These are phyloP conservation scores for Nephotettix cincticeps DNA, from an alignment of 1,140 invertebrate species.

Conservation along the genomic window DNA sequence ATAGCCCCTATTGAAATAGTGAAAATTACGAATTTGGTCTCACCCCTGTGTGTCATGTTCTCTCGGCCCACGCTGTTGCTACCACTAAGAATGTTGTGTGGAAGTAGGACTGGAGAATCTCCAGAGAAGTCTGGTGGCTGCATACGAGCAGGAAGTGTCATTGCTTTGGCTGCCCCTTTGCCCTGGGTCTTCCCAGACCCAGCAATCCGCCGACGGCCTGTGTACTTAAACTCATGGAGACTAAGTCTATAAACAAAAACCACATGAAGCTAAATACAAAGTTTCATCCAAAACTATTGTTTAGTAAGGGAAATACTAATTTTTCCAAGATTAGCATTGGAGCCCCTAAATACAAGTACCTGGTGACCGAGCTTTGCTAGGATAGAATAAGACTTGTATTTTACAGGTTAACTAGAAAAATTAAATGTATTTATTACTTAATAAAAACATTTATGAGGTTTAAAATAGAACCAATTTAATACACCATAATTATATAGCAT, in stretches of 20 bases:
- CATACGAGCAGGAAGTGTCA: slow-evolving; percentile 77
- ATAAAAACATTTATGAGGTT: too few relatives aligned
- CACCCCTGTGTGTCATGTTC: slow-evolving; percentile 28
- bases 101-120: slow-evolving; percentile 43
- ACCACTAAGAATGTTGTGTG: slow-evolving; percentile 35
- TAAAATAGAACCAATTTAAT: too few relatives aligned
- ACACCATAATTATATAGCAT: too few relatives aligned
- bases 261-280: not conserved
- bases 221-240: slow-evolving; percentile 85
- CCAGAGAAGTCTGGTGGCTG: slow-evolving; percentile 63
- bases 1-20: too few relatives aligned
- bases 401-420: too few relatives aligned
- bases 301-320: slow-evolving; percentile 20
- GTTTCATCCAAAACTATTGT: too few relatives aligned
- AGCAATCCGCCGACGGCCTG: slow-evolving; percentile 74
- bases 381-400: too few relatives aligned
- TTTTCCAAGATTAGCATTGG: too few relatives aligned
- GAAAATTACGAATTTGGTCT: too few relatives aligned
- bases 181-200: slow-evolving; percentile 48
- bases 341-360: too few relatives aligned
- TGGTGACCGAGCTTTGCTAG: too few relatives aligned
- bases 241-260: slow-evolving; percentile 61
- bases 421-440: too few relatives aligned
- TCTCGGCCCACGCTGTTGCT: slow-evolving; percentile 42
- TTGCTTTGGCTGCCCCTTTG: slow-evolving; percentile 60